Evolutionary conservation across 2,888 invertebrate species (phyloP), one percentile per base, ranked within the genome.

Genomic region (Mythimna lalbum): DNA sequence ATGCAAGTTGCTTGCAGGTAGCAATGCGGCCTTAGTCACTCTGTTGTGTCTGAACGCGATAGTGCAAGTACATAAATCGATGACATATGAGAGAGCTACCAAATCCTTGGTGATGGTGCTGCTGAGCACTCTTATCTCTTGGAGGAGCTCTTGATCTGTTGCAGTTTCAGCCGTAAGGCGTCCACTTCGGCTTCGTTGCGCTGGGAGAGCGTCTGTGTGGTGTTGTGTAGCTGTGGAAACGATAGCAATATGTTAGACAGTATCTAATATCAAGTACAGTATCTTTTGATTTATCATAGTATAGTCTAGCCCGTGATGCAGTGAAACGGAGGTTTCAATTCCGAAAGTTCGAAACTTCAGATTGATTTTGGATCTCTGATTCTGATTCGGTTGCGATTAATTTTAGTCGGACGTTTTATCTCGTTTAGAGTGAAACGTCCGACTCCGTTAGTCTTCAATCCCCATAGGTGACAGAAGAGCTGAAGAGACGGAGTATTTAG

Each of bases 61-160:
- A 61, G 68, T 78, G 70, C 68, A 69, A 75, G 17, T 43, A 43
- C 43, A 59, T 75, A 56, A 71, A 70, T 76, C 76, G 73, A 75
- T 85, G 81, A 75, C 71, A 81, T 81, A 81, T 81, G 87, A 88
- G 91, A 91, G 90, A 91, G 92, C 92, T 90, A 90, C 87, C 88
- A 86, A 82, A 79, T 88, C 87, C 85, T 85, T 79, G 83, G 62
- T 61, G 63, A 27, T 73, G 33, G 85, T 80, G 85, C 50, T 78
- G 65, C 74, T 33, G 83, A 84, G 84, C 61, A 63, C 85, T 86
- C 88, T 94, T 96, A 96, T 96, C 96, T 96, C 82, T 95, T 96
- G 53, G 96, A 94, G 49, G 95, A 95, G 87, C 95, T 96, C 85
- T 96, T 96, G 85, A 96, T 96, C 88, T 96, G 96, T 88, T 96